Evolutionary conservation across 2,888 invertebrate genomes (phyloP).

Genomic region (Andrena bicolor): DNA sequence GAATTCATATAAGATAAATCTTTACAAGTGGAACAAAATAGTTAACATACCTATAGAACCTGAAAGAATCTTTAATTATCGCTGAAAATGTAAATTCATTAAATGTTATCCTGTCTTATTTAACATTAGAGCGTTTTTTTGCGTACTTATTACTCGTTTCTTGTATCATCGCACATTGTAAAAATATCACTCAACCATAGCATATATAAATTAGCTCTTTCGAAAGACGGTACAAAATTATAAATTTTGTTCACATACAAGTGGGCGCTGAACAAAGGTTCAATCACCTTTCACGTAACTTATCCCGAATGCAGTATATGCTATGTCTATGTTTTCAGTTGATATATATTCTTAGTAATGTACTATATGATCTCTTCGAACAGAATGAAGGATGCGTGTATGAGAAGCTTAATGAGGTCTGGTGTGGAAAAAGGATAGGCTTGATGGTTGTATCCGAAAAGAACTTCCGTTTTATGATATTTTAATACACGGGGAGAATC

Average conservation of each 20-base stretch:
- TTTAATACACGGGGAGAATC: slow-evolving; percentile 52
- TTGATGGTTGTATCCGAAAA: slow-evolving; percentile 44
- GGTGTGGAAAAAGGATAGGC: slow-evolving; percentile 49
- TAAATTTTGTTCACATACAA: slow-evolving; percentile 44
- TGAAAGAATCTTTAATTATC: slow-evolving; percentile 81
- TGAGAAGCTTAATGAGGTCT: slow-evolving; percentile 48
- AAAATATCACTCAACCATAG: slow-evolving; percentile 52
- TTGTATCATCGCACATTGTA: slow-evolving; percentile 60
- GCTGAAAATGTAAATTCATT: slow-evolving; percentile 79
- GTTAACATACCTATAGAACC: slow-evolving; percentile 84
- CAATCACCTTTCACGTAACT: slow-evolving; percentile 55
- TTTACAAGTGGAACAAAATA: slow-evolving; percentile 84
- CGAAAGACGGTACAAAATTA: slow-evolving; percentile 49
- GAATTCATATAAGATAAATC: slow-evolving; percentile 72
- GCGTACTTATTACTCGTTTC: slow-evolving; percentile 57
- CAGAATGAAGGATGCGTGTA: slow-evolving; percentile 44
- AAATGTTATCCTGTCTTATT: slow-evolving; percentile 60
- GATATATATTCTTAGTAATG: slow-evolving; percentile 32
- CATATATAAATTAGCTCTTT: slow-evolving; percentile 46
- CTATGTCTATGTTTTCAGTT: slow-evolving; percentile 58
- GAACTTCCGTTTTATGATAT: slow-evolving; percentile 30
- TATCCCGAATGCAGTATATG: slow-evolving; percentile 54
- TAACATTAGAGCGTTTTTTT: slow-evolving; percentile 51
- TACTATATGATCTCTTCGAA: slow-evolving; percentile 42
- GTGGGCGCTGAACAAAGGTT: slow-evolving; percentile 51